Percentiles rank a stretch among this genome's conserved stretches.
Evolutionary conservation across 2,113 vertebrate genomes (phyloP).

Genomic region (Pseudopodoces humilis): DNA sequence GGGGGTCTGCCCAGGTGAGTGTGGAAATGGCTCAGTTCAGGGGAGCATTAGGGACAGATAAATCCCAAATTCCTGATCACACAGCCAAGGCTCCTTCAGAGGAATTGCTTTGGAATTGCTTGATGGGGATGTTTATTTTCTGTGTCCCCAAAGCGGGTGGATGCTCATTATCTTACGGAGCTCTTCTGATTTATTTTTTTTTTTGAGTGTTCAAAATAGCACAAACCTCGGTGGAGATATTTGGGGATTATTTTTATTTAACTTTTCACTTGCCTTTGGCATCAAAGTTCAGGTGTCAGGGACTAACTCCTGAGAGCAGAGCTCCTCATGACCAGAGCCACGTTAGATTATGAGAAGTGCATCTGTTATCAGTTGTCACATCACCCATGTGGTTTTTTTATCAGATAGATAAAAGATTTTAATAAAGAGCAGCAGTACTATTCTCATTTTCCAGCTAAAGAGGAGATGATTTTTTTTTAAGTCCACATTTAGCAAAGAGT

Average conservation of each 20-base stretch:
- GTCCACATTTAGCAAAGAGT: background rate
- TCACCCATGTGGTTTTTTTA: background rate
- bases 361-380: background rate
- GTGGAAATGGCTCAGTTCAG: background rate
- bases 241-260: background rate
- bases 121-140: background rate
- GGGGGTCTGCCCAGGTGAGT: conserved; percentile 89
- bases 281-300: background rate
- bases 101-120: background rate
- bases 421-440: background rate
- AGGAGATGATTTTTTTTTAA: background rate
- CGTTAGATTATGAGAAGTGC: rapidly evolving
- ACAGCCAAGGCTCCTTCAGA: background rate
- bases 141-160: background rate
- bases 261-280: background rate
- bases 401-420: background rate
- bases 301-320: background rate
- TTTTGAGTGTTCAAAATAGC: background rate
- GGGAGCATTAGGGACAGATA: background rate
- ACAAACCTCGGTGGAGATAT: background rate
- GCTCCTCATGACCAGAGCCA: background rate
- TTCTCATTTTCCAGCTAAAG: background rate
- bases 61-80: background rate
- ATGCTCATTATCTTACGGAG: background rate
- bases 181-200: background rate